Percentiles rank a stretch among this genome's conserved stretches.
Evolutionary conservation across 2,113 vertebrate species (phyloP).

Genomic region (Promerops cafer): DNA sequence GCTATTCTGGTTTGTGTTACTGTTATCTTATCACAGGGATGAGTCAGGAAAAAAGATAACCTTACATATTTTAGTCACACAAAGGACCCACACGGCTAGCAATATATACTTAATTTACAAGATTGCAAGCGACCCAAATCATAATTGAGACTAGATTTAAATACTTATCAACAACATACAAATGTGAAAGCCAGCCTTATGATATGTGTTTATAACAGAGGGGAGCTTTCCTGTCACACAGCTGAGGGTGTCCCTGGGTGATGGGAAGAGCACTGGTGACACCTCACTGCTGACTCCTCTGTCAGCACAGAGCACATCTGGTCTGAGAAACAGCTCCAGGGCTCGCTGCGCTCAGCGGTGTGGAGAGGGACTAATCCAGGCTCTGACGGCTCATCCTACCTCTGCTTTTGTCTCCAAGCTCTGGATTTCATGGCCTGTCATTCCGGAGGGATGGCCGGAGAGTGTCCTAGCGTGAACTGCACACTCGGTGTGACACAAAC

Average conservation of each 20-base stretch:
- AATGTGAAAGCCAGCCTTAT: too few relatives aligned
- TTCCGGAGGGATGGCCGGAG: background rate
- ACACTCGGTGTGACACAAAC: fast-evolving
- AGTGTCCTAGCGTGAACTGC: background rate
- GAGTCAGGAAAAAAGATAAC: too few relatives aligned
- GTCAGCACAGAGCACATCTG: background rate
- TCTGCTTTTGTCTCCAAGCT: background rate
- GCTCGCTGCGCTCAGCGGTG: background rate
- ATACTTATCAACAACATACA: too few relatives aligned
- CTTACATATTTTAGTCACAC: too few relatives aligned
- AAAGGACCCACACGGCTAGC: too few relatives aligned
- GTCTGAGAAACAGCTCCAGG: background rate
- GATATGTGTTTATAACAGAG: too few relatives aligned
- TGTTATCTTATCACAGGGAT: too few relatives aligned
- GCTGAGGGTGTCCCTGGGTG: background rate
- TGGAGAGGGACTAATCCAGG: background rate
- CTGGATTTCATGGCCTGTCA: background rate
- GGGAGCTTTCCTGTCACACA: background rate
- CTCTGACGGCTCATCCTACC: background rate
- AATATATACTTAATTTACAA: too few relatives aligned
- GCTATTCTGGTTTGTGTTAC: too few relatives aligned
- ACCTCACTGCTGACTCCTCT: background rate
- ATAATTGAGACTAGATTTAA: too few relatives aligned
- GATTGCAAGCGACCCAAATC: too few relatives aligned
- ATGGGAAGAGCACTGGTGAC: background rate